Percentiles rank a stretch among this genome's conserved stretches.
phyloP scores from a whole-genome alignment of 2,113 vertebrate genomes.

The Istiophorus platypterus region DNA sequence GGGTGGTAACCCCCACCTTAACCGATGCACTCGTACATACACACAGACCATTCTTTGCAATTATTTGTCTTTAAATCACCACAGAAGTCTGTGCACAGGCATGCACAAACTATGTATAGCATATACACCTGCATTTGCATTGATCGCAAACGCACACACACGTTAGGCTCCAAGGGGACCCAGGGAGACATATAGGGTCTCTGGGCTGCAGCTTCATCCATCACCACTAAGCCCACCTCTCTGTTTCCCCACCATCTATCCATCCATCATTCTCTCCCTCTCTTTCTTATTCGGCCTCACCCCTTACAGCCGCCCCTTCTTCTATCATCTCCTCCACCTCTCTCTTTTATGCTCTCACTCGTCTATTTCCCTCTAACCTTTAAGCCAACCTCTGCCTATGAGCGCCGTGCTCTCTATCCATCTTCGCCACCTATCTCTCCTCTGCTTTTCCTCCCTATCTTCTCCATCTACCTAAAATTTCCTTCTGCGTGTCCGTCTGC shows the following conservation, averaged over 20 bases:
- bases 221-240: conserved; percentile 73
- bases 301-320: background rate
- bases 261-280: conserved; percentile 71
- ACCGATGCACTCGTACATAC: too few species aligned
- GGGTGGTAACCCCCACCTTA: too few species aligned
- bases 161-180: conserved; percentile 18
- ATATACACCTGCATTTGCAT: conserved; percentile 5
- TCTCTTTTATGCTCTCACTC: conserved; percentile 47
- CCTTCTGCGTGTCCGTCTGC: conserved; percentile 36
- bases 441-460: conserved; percentile 51
- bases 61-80: too few species aligned
- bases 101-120: conserved; percentile 5
- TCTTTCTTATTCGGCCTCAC: conserved; percentile 18
- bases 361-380: conserved; percentile 64
- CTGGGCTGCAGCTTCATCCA: conserved; percentile 62
- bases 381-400: conserved; percentile 70
- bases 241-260: conserved; percentile 60
- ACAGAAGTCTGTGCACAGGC: background rate
- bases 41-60: too few species aligned
- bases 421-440: conserved; percentile 50
- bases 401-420: conserved; percentile 47
- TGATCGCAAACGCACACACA: conserved; percentile 36
- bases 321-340: conserved; percentile 55
- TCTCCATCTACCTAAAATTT: conserved; percentile 62
- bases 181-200: conserved; percentile 40